phyloP scores from a whole-genome alignment of 2,888 invertebrate species.

The Watsonalla binaria region DNA sequence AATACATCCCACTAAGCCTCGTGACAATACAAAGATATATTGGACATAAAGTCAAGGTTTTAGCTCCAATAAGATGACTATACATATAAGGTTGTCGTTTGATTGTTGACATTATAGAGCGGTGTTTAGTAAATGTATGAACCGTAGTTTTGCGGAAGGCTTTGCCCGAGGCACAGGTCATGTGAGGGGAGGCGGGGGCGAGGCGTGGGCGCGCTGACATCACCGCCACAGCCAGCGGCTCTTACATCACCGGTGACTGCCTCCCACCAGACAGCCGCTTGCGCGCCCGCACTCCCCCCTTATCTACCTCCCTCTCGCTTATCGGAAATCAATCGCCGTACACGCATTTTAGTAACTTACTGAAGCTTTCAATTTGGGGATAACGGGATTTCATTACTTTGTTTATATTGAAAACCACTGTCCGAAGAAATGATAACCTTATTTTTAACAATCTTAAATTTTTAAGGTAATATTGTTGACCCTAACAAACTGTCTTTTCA shows the following conservation, averaged over 20 bases:
- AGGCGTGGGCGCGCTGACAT: conserved; percentile 73
- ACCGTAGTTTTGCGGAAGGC: conserved; percentile 59
- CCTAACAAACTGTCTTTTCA: too few relatives aligned
- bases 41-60: neutral
- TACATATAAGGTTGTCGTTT: conserved; percentile 3
- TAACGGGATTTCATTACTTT: conserved; percentile 9
- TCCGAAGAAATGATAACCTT: too few relatives aligned
- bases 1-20: neutral
- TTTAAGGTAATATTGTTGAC: too few relatives aligned
- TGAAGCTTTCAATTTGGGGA: conserved; percentile 10
- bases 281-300: conserved; percentile 37
- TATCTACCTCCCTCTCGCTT: conserved; percentile 20
- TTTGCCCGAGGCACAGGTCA: conserved; percentile 38
- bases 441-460: too few relatives aligned
- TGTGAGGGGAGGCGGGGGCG: conserved; percentile 39
- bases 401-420: neutral
- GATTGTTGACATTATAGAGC: neutral
- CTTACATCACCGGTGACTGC: conserved; percentile 70
- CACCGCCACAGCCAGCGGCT: conserved; percentile 70
- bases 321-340: conserved; percentile 36
- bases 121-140: conserved; percentile 12
- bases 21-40: neutral
- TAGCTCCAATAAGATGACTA: neutral
- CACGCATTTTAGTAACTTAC: conserved; percentile 8
- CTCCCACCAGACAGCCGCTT: conserved; percentile 51